Percentiles rank a stretch among this genome's conserved stretches.
Conservation (phyloP, 1,140 invertebrate species). For the Drosophila navojoa region DNA sequence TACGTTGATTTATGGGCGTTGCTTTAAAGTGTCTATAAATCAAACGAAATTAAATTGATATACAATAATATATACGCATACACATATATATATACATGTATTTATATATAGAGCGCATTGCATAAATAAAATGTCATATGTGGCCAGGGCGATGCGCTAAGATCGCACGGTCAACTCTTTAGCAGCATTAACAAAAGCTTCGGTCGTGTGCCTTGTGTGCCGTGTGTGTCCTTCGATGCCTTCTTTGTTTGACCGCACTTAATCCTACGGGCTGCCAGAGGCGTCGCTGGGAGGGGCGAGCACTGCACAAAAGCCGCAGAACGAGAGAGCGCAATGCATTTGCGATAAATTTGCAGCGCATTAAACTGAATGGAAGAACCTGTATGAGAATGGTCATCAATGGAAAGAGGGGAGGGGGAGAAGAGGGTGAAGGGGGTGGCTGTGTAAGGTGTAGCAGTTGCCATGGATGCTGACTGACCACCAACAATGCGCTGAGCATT, state of each 20-base stretch:
- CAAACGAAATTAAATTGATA: slow-evolving; percentile 61
- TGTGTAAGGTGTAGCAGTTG: background rate
- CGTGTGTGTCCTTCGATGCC: slow-evolving; percentile 41
- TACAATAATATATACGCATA: slow-evolving; percentile 16
- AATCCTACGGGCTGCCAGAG: slow-evolving; percentile 45
- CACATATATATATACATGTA: slow-evolving; percentile 3
- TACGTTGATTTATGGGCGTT: slow-evolving; percentile 67
- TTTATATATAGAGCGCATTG: slow-evolving; percentile 6
- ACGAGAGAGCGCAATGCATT: slow-evolving; percentile 54
- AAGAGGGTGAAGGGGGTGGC: background rate
- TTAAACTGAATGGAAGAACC: slow-evolving; percentile 49
- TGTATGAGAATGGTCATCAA: slow-evolving; percentile 9
- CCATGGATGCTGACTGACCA: slow-evolving; percentile 51
- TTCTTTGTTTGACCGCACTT: slow-evolving; percentile 75
- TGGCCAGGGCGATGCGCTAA: slow-evolving; percentile 13
- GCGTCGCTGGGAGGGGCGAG: background rate
- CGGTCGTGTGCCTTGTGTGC: slow-evolving; percentile 27
- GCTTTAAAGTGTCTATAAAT: slow-evolving; percentile 68
- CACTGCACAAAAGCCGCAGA: slow-evolving; percentile 30
- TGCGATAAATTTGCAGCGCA: slow-evolving; percentile 73
- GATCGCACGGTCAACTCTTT: slow-evolving; percentile 63
- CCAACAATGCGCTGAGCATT: slow-evolving; percentile 66
- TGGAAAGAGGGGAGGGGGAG: background rate
- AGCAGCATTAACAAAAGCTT: slow-evolving; percentile 76
- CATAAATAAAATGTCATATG: slow-evolving; percentile 34